Evolutionary conservation across 2,888 invertebrate genomes (phyloP).

Genomic region (Acrobasis consociella): DNA sequence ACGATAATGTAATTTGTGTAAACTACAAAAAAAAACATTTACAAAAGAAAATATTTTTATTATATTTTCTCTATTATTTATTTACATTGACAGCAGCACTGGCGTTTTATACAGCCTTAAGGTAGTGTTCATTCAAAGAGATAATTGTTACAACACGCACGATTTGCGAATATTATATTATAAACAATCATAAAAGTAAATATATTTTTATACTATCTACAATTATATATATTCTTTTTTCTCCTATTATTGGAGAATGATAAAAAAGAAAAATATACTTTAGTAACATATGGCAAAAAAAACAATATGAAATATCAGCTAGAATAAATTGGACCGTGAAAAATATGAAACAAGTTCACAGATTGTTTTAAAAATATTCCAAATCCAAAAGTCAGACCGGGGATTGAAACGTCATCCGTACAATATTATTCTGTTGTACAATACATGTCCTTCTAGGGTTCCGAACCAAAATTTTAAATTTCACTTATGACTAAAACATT

Average conservation of each 20-base stretch:
- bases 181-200: too few relatives aligned
- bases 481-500: too few relatives aligned
- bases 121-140: neutral
- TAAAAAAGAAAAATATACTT: neutral
- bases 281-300: neutral
- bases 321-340: conserved; percentile 6
- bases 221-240: too few relatives aligned
- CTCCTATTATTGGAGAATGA: too few relatives aligned
- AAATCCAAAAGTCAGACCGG: conserved; percentile 3
- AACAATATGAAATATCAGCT: neutral
- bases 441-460: too few relatives aligned
- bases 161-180: conserved; percentile 3
- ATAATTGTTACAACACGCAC: conserved; percentile 6
- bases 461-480: too few relatives aligned
- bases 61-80: too few relatives aligned
- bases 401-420: neutral
- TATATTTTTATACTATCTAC: neutral
- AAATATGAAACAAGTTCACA: conserved; percentile 3
- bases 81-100: too few relatives aligned
- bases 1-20: too few relatives aligned
- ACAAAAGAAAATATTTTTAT: too few relatives aligned
- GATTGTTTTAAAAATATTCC: neutral
- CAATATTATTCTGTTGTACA: neutral
- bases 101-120: too few relatives aligned
- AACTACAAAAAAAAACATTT: too few relatives aligned